Percentiles rank a stretch among this genome's conserved stretches.
These are phyloP conservation scores for Palythoa caribaeorum DNA, from an alignment of 92 coral and sea anemone genomes.

Conservation along the genomic window DNA sequence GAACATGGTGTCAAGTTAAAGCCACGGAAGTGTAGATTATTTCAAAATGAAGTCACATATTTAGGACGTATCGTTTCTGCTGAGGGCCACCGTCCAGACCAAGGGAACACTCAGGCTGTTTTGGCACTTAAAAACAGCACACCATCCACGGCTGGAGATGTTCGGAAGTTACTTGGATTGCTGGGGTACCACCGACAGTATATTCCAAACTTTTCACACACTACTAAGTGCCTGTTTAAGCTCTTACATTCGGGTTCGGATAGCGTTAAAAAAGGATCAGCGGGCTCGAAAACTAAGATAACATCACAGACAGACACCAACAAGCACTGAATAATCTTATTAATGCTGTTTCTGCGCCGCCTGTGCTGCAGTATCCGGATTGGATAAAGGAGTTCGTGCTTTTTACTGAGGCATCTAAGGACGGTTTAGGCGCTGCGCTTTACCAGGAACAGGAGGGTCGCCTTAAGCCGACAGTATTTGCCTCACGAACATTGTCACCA, in stretches of 20 bases:
- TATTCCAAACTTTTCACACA: constrained; percentile 49
- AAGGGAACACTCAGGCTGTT: constrained; percentile 46
- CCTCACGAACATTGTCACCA: constrained; percentile 36
- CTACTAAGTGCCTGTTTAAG: constrained; percentile 50
- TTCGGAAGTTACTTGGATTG: constrained; percentile 52
- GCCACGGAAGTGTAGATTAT: constrained; percentile 41
- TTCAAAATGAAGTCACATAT: constrained; percentile 37
- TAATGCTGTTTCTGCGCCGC: constrained; percentile 23
- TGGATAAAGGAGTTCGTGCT: constrained; percentile 28
- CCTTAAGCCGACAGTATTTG: constrained; percentile 17
- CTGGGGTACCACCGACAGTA: constrained; percentile 56
- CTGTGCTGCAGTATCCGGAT: constrained; percentile 43
- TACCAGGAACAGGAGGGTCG: constrained; percentile 40
- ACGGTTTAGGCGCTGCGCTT: constrained; percentile 54
- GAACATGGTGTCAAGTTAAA: constrained; percentile 25
- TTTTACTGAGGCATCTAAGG: constrained; percentile 52
- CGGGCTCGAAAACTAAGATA: constrained; percentile 22
- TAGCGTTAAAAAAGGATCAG: neutral
- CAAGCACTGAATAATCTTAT: constrained; percentile 28
- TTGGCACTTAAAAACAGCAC: constrained; percentile 21
- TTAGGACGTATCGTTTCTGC: constrained; percentile 55
- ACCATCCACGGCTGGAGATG: constrained; percentile 47
- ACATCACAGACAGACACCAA: constrained; percentile 27
- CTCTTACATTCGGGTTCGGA: neutral
- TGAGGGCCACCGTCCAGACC: constrained; percentile 57